Evolutionary conservation across 2,797 vertebrate species (phyloP).

Genomic region (Acanthurus tractus): DNA sequence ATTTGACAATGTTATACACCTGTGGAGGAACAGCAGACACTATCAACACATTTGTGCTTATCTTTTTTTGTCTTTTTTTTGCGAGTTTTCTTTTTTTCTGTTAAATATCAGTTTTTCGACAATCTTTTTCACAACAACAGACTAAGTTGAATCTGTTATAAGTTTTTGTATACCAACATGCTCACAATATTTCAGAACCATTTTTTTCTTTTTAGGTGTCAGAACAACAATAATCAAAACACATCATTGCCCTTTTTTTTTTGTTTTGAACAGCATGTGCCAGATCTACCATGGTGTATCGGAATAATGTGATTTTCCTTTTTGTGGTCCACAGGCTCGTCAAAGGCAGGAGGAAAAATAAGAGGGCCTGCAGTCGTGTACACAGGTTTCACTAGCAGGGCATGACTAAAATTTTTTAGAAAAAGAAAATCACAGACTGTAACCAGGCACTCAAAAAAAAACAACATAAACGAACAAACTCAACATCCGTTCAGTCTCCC

Average conservation of each 20-base stretch:
- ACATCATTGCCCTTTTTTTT: slow-evolving; percentile 57
- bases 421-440: slow-evolving; percentile 56
- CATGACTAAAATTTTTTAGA: slow-evolving; percentile 42
- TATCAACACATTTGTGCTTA: slow-evolving; percentile 86
- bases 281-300: slow-evolving; percentile 53
- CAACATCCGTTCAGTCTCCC: slow-evolving; percentile 42
- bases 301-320: slow-evolving; percentile 49
- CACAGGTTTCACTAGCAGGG: slow-evolving; percentile 50
- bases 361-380: slow-evolving; percentile 48
- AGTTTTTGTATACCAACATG: slow-evolving; percentile 85
- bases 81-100: slow-evolving; percentile 61
- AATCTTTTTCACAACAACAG: slow-evolving; percentile 85
- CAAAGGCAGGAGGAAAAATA: slow-evolving; percentile 61
- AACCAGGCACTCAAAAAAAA: slow-evolving; percentile 40
- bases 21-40: slow-evolving; percentile 85
- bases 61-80: slow-evolving; percentile 69
- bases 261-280: slow-evolving; percentile 56
- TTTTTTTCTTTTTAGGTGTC: slow-evolving; percentile 66
- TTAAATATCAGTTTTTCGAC: slow-evolving; percentile 78
- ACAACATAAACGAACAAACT: slow-evolving; percentile 53
- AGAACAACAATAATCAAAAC: slow-evolving; percentile 80
- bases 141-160: slow-evolving; percentile 82
- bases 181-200: slow-evolving; percentile 83
- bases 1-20: slow-evolving; percentile 79
- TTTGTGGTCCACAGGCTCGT: slow-evolving; percentile 61